phyloP scores from a whole-genome alignment of 1,140 invertebrate genomes.

The Pseudachorutes palmiensis region DNA sequence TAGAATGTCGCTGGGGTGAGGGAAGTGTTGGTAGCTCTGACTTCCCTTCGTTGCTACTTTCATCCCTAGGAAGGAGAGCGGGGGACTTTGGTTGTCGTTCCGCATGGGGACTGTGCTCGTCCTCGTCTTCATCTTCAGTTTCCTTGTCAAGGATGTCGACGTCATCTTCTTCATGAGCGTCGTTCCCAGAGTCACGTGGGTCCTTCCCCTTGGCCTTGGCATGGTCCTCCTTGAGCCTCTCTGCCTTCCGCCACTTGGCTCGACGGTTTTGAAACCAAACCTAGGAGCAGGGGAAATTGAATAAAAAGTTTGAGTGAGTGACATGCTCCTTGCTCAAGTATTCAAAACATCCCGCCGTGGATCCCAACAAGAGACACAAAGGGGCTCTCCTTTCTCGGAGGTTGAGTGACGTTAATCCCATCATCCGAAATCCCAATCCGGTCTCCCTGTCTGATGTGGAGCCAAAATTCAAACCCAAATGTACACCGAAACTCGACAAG shows the following conservation, averaged over 20 bases:
- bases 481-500: background rate
- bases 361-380: too few species aligned
- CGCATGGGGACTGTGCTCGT: background rate
- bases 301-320: slow-evolving; percentile 2
- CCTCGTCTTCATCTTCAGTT: slow-evolving; percentile 5
- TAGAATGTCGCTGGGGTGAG: background rate
- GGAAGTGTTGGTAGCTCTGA: background rate
- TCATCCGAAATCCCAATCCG: slow-evolving; percentile 3
- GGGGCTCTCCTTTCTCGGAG: background rate
- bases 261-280: slow-evolving; percentile 92
- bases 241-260: slow-evolving; percentile 88
- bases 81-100: background rate
- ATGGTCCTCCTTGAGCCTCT: slow-evolving; percentile 81
- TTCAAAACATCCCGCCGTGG: slow-evolving; percentile 1
- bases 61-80: background rate
- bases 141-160: background rate
- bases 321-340: background rate
- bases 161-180: background rate
- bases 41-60: slow-evolving; percentile 8
- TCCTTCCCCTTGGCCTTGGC: slow-evolving; percentile 47
- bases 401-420: background rate
- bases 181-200: slow-evolving; percentile 50
- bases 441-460: background rate
- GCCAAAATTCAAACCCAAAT: too few species aligned
- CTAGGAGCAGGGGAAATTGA: slow-evolving; percentile 47